phyloP scores from a whole-genome alignment of 2,888 invertebrate species.

The Polydrusus tereticollis region DNA sequence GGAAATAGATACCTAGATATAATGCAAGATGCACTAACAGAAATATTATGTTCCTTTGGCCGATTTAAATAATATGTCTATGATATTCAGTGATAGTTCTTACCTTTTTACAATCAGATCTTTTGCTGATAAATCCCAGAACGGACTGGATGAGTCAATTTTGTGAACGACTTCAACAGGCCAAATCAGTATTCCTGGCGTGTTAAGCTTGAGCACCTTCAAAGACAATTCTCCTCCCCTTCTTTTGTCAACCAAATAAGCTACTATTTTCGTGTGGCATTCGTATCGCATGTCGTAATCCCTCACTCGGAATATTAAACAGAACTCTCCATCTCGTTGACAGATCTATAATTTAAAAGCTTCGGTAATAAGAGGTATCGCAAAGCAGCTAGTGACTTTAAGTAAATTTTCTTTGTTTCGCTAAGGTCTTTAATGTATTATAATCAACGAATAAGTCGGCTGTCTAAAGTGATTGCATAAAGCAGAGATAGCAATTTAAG shows the following conservation, averaged over 20 bases:
- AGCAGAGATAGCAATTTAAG: no score
- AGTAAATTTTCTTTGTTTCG: constrained; percentile 11
- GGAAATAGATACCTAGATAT: no score
- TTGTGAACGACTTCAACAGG: constrained; percentile 88
- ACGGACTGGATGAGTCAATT: constrained; percentile 83
- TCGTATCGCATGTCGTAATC: constrained; percentile 84
- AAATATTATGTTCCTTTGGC: no score
- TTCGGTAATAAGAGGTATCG: constrained; percentile 19
- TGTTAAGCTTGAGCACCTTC: constrained; percentile 76
- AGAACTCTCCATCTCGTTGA: constrained; percentile 82
- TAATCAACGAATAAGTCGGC: not conserved
- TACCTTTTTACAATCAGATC: constrained; percentile 78
- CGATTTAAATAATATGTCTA: not conserved
- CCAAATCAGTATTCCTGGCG: constrained; percentile 81
- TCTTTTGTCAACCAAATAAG: constrained; percentile 78
- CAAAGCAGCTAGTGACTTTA: not conserved
- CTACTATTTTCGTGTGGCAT: constrained; percentile 83
- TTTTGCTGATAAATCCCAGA: constrained; percentile 82
- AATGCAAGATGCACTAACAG: no score
- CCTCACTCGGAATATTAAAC: constrained; percentile 85
- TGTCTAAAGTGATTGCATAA: no score
- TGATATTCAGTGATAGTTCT: not conserved
- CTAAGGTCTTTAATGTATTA: not conserved
- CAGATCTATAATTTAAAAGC: constrained; percentile 72
- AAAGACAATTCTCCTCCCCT: constrained; percentile 81